These are phyloP conservation scores for Troides oblongomaculatus DNA, from an alignment of 2,888 invertebrate species.

Conservation along the genomic window DNA sequence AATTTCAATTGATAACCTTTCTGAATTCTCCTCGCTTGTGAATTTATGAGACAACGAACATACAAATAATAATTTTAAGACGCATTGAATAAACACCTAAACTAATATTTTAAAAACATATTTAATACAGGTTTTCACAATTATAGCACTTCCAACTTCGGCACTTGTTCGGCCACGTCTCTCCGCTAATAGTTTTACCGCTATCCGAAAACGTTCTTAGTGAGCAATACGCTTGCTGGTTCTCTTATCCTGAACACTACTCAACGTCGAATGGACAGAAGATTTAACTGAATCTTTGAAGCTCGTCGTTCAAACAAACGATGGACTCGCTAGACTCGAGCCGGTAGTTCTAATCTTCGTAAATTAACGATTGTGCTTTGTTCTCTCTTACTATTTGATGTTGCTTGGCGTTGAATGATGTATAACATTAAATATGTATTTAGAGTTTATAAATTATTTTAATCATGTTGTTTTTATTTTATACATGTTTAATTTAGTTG, in stretches of 20 bases:
- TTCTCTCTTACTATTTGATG: conserved; percentile 70
- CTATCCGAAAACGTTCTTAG: conserved; percentile 6
- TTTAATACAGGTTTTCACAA: conserved; percentile 23
- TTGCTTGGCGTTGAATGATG: conserved; percentile 75
- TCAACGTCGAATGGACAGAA: background rate
- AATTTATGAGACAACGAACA: conserved; percentile 70
- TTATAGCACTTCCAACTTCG: conserved; percentile 13
- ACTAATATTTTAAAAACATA: conserved; percentile 15
- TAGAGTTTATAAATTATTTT: conserved; percentile 66
- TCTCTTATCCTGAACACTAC: conserved; percentile 5
- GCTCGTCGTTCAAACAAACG: conserved; percentile 42
- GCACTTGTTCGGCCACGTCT: conserved; percentile 16
- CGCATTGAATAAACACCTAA: conserved; percentile 32
- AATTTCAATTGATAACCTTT: conserved; percentile 34
- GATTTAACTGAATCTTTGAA: conserved; percentile 12
- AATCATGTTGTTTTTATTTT: conserved; percentile 61
- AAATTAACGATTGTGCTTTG: conserved; percentile 61
- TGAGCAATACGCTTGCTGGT: background rate
- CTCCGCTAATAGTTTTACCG: conserved; percentile 15
- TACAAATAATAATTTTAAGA: conserved; percentile 54
- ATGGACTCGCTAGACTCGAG: conserved; percentile 77
- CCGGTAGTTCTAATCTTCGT: conserved; percentile 66
- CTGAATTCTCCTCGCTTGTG: conserved; percentile 35
- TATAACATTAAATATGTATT: conserved; percentile 65
- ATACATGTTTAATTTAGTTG: conserved; percentile 68